Conservation (phyloP, 2,888 invertebrate species). For the Ochropacha duplaris region DNA sequence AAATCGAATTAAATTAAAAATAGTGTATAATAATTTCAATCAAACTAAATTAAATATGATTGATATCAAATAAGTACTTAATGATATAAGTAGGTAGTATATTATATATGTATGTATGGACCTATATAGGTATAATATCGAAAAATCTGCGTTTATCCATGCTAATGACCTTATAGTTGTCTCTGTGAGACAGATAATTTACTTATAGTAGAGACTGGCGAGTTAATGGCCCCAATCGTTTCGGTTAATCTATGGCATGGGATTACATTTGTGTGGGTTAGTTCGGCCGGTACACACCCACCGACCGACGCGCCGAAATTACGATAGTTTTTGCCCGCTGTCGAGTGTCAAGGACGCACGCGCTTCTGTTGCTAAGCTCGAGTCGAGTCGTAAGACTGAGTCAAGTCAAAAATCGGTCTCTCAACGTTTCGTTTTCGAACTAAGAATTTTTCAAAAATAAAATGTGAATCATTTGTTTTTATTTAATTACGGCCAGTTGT, state of each 20-base stretch:
- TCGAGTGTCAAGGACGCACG: conserved; percentile 77
- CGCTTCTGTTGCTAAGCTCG: conserved; percentile 61
- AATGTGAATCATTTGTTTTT: too few species aligned
- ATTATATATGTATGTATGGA: too few species aligned
- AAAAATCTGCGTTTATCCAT: background rate
- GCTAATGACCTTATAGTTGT: conserved; percentile 2
- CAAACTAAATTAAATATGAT: too few species aligned
- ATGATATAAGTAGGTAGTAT: too few species aligned
- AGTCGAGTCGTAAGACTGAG: conserved; percentile 42
- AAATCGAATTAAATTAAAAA: too few species aligned
- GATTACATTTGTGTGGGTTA: conserved; percentile 47
- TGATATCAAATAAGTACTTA: too few species aligned
- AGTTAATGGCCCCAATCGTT: conserved; percentile 12
- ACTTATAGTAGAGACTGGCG: background rate
- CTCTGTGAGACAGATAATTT: conserved; percentile 3
- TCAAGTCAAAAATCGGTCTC: background rate
- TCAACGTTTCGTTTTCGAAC: conserved; percentile 20
- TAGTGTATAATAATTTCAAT: too few species aligned
- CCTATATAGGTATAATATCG: too few species aligned
- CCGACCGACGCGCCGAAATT: conserved; percentile 67
- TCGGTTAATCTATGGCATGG: conserved; percentile 49
- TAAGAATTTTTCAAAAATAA: background rate
- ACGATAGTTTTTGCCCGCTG: conserved; percentile 75
- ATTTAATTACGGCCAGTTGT: too few species aligned
- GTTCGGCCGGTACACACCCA: conserved; percentile 66